Base-by-base conservation (phyloP, 1,140 invertebrate genomes). In the Aradophagus sp. region DNA sequence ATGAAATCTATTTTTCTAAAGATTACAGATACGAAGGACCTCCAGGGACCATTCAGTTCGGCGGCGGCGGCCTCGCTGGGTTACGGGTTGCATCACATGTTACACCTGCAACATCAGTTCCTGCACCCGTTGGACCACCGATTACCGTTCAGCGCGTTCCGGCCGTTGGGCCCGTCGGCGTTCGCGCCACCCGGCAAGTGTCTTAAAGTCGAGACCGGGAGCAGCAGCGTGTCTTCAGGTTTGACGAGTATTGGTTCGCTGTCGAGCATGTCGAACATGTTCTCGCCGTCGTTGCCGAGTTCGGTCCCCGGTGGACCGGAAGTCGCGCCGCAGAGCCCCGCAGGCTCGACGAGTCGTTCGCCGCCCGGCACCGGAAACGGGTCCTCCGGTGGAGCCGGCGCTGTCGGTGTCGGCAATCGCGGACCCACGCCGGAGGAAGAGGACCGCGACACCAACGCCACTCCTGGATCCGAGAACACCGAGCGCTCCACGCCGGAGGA, bases 401-500 rank as follows among this genome's bases (percentile, higher is more conserved):
- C 44, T 8, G 39, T 53, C 10, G 48, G 35, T 1, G 38, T 39
- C 1, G 62, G 48, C 4, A 84, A 81, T 50, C 73, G 78, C 0
- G 82, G 72, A 14, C 78, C 78, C 1, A 79, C 83, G 0, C 80
- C 81, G 7, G 86, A 83, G 23, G 84, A 86, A 12, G 86, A 88
- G 42, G 87, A 87, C 15, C 79, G 85, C 3, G 88, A 88, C 5
- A 79, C 84, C 6, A 87, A 87, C 32, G 85, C 83, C 0, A 88
- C 87, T 0, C 87, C 88, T 0, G 84, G 86, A 3, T 88, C 88
- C 8, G 87, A 88, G 34, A 86, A 86, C 45, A 88, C 87, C 11
- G 88, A 89, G 41, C 76, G 87, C 10, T 88, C 87, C 7, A 88
- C 86, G 6, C 87, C 87, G 0, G 88, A 88, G 66, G 87, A 88